Base-by-base conservation (phyloP, 2,888 invertebrate genomes). In the Acanthosoma haemorrhoidale region DNA sequence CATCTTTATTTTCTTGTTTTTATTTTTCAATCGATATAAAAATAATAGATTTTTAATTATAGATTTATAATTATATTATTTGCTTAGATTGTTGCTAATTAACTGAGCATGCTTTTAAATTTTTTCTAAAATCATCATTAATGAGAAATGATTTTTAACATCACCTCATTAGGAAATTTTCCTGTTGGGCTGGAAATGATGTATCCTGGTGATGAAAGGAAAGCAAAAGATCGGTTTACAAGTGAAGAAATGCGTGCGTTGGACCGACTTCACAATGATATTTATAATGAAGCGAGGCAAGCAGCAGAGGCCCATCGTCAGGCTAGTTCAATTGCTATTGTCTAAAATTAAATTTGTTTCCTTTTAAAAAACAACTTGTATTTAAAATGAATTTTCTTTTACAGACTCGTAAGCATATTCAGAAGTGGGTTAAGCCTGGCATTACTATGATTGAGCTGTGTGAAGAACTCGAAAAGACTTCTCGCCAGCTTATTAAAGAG, bases 381-480 rank as follows among this genome's bases (percentile, higher is more conserved):
- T 59, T 16, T 59, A n/a, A 18, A 61, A 38, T 13, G 6, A 9
- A 5, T 25, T 39, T 59, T n/a, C n/a, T 58, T 21, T 31, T 67
- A 60, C 81, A 92, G 87, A 96, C 96, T 13, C 85, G 96, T 66
- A 87, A 92, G 78, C 88, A 96, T 78, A 96, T 99, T 80, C 91
- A 91, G 78, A 87, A 89, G 69, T 96, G 90, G 87, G 93, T 99
- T 51, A 96, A 96, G 81, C 96, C 99, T 0, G 99, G 98, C 69
- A 96, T 98, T 96, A 93, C 91, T 0, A 98, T 99, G 97, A 96
- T 97, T 77, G 88, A 98, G 80, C 98, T 99, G 75, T 97, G 96
- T 80, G 96, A 98, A 79, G 94, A 96, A 78, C 82, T 99, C 69
- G 99, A 99, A 80, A 88, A 88, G 16, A 95, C 92, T 4, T 93